Evolutionary conservation across 2,797 vertebrate genomes (phyloP).

Genomic region (Gorsachius magnificus): DNA sequence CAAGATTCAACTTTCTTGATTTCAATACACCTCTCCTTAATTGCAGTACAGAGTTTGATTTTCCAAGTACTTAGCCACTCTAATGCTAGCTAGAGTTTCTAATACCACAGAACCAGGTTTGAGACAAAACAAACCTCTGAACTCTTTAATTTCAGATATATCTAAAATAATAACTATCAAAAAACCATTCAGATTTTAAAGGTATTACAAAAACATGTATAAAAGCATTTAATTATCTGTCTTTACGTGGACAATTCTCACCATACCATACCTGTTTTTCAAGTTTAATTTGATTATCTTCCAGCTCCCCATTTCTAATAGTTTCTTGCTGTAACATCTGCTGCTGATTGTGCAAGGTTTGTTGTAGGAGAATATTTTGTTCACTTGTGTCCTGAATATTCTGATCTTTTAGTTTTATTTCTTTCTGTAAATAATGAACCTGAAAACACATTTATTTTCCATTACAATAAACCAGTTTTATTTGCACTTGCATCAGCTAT

Average conservation of each 20-base stretch:
- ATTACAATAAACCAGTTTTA: not conserved
- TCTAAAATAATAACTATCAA: not conserved
- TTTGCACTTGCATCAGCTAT: not conserved
- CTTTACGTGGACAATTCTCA: not conserved
- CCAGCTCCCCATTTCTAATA: constrained; percentile 86
- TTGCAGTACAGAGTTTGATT: not conserved
- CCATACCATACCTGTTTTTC: constrained; percentile 82
- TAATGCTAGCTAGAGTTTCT: not conserved
- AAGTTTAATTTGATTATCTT: constrained; percentile 88
- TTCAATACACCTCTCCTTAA: not conserved
- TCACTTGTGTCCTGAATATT: constrained; percentile 80
- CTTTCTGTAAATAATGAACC: constrained; percentile 85
- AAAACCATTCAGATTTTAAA: not conserved
- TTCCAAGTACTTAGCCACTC: not conserved
- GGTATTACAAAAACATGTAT: not conserved
- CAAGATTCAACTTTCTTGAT: not conserved
- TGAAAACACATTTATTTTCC: constrained; percentile 63
- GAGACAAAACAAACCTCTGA: not conserved
- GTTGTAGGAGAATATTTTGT: constrained; percentile 86
- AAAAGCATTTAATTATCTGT: not conserved
- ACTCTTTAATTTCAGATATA: not conserved
- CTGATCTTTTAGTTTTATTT: constrained; percentile 79
- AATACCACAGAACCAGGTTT: not conserved
- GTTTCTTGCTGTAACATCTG: constrained; percentile 91
- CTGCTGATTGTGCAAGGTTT: constrained; percentile 88